Evolutionary conservation across 2,797 vertebrate genomes (phyloP).

Genomic region (Chloroceryle amazona): DNA sequence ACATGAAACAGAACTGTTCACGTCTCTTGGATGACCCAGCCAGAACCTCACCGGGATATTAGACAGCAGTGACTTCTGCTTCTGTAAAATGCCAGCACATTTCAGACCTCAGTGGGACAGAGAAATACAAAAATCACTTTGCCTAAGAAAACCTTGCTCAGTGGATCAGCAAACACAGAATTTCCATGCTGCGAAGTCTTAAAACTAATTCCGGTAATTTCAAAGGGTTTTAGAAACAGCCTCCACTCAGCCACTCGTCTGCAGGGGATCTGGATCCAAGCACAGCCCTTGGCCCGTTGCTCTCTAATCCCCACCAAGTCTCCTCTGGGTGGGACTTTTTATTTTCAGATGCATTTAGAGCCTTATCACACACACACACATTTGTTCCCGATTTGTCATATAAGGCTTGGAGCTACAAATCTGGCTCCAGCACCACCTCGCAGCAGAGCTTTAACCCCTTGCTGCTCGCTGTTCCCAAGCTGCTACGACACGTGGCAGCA

Average conservation of each 20-base stretch:
- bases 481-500: rapidly evolving
- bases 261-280: neutral
- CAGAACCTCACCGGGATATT: neutral
- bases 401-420: neutral
- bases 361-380: neutral
- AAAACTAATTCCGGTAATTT: neutral
- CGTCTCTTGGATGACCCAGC: neutral
- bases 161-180: neutral
- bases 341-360: neutral
- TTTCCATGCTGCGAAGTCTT: neutral
- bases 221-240: neutral
- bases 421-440: neutral
- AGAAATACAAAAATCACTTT: neutral
- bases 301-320: neutral
- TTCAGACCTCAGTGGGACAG: neutral
- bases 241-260: neutral
- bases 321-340: neutral
- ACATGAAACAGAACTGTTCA: neutral
- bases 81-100: neutral
- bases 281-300: neutral
- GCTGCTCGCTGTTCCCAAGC: neutral
- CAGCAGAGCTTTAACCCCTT: neutral
- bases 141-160: neutral
- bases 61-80: neutral
- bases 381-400: neutral